phyloP scores from a whole-genome alignment of 2,888 invertebrate species.

The Hylaea fasciaria region DNA sequence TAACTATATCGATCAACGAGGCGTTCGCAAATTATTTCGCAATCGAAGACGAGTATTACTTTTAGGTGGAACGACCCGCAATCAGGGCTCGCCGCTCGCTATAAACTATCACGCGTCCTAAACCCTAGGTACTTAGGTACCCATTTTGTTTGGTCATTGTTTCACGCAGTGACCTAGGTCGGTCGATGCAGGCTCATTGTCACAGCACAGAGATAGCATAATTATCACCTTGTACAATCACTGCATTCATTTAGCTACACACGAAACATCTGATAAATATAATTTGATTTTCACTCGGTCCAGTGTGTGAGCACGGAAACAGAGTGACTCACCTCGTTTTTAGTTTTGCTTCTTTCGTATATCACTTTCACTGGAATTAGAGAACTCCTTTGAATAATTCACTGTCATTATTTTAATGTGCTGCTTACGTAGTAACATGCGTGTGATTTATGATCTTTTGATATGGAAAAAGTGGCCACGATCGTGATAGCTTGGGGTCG shows the following conservation, averaged over 20 bases:
- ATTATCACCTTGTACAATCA: neutral
- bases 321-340: slow-evolving; percentile 28
- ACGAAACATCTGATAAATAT: slow-evolving; percentile 18
- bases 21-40: slow-evolving; percentile 19
- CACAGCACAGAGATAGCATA: slow-evolving; percentile 4
- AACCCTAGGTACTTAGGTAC: too few species aligned
- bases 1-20: slow-evolving; percentile 21
- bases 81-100: slow-evolving; percentile 3
- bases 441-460: slow-evolving; percentile 37
- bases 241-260: slow-evolving; percentile 10
- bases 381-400: slow-evolving; percentile 36
- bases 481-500: slow-evolving; percentile 10
- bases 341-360: slow-evolving; percentile 31
- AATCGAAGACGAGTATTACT: slow-evolving; percentile 12
- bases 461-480: slow-evolving; percentile 18
- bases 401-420: slow-evolving; percentile 40
- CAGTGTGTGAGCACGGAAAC: slow-evolving; percentile 21
- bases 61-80: slow-evolving; percentile 22
- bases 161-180: slow-evolving; percentile 18
- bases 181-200: slow-evolving; percentile 10
- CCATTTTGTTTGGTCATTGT: slow-evolving; percentile 10
- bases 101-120: neutral
- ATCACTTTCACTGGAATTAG: slow-evolving; percentile 44
- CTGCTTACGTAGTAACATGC: slow-evolving; percentile 25
- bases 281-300: slow-evolving; percentile 30